Conservation (phyloP, 2,888 invertebrate genomes). For the Metellina segmentata region DNA sequence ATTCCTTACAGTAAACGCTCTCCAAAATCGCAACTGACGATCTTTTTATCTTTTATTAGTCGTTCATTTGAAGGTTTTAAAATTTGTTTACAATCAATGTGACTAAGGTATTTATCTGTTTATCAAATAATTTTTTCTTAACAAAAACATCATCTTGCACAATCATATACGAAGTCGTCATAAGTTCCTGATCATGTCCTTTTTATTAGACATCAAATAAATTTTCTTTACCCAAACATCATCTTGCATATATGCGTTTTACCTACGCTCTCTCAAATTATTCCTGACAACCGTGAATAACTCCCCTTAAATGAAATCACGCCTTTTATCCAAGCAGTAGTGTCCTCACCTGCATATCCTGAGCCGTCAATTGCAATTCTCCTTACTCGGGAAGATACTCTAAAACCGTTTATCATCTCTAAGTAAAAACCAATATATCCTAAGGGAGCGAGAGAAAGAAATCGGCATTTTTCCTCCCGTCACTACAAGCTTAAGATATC, state of each 20-base stretch:
- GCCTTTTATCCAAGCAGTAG: neutral
- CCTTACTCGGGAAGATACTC: slow-evolving; percentile 1
- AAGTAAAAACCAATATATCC: slow-evolving; percentile 47
- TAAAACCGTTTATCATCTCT: slow-evolving; percentile 35
- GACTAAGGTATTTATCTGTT: too few relatives aligned
- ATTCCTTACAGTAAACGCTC: too few relatives aligned
- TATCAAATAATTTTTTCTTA: neutral
- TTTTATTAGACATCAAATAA: too few relatives aligned
- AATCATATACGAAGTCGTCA: too few relatives aligned
- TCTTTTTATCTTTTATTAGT: too few relatives aligned
- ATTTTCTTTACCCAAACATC: neutral
- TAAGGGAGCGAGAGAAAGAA: neutral
- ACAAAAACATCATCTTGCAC: neutral
- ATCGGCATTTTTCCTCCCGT: neutral
- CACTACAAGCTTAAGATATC: slow-evolving; percentile 29
- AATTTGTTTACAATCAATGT: too few relatives aligned
- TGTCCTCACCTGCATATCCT: slow-evolving; percentile 1
- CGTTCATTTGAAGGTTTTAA: too few relatives aligned
- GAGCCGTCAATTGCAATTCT: slow-evolving; percentile 50
- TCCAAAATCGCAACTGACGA: too few relatives aligned
- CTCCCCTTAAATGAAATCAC: slow-evolving; percentile 27
- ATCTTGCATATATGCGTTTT: neutral
- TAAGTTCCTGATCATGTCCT: too few relatives aligned
- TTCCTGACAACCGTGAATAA: slow-evolving; percentile 17
- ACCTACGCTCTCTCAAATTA: neutral